A percentile compares a stretch with the other conserved stretches of the same genome.
Conservation (phyloP, 1,140 invertebrate genomes). For the Megathymus violae region DNA sequence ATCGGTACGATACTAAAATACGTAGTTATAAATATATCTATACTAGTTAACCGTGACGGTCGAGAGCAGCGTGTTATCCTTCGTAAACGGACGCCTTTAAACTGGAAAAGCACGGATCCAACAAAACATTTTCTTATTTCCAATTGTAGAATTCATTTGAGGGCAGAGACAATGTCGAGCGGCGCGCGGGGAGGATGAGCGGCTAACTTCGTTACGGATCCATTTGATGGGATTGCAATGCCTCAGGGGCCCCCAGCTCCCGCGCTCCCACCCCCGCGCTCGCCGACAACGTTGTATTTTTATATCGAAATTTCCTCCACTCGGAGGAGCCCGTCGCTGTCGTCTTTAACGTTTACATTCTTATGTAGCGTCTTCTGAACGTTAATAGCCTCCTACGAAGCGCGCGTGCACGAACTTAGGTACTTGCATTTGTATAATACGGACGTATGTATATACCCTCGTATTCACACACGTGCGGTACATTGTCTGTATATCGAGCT, state of each 20-base stretch:
- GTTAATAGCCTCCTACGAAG: constrained; percentile 73
- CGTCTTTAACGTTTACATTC: constrained; percentile 80
- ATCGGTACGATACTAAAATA: too few relatives aligned
- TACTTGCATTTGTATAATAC: constrained; percentile 38
- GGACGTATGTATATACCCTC: constrained; percentile 34
- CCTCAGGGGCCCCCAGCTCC: constrained; percentile 82
- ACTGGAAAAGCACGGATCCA: constrained; percentile 69
- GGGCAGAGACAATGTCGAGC: constrained; percentile 77
- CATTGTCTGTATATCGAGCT: constrained; percentile 56
- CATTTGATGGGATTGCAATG: constrained; percentile 83
- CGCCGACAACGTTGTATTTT: constrained; percentile 69
- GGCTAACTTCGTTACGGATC: constrained; percentile 72
- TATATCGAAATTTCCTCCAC: constrained; percentile 77
- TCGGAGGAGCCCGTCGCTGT: constrained; percentile 64
- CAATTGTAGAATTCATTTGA: constrained; percentile 83
- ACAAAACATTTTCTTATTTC: constrained; percentile 83
- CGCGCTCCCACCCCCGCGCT: constrained; percentile 54
- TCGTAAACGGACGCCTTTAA: constrained; percentile 71
- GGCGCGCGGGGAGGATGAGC: constrained; percentile 75
- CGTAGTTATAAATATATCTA: too few relatives aligned
- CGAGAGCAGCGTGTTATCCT: constrained; percentile 58
- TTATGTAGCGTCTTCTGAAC: constrained; percentile 79
- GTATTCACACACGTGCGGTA: constrained; percentile 35
- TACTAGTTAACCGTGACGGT: neutral
- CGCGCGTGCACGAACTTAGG: constrained; percentile 53